phyloP scores from a whole-genome alignment of 2,888 invertebrate species.

The Pristionchus entomophagus region DNA sequence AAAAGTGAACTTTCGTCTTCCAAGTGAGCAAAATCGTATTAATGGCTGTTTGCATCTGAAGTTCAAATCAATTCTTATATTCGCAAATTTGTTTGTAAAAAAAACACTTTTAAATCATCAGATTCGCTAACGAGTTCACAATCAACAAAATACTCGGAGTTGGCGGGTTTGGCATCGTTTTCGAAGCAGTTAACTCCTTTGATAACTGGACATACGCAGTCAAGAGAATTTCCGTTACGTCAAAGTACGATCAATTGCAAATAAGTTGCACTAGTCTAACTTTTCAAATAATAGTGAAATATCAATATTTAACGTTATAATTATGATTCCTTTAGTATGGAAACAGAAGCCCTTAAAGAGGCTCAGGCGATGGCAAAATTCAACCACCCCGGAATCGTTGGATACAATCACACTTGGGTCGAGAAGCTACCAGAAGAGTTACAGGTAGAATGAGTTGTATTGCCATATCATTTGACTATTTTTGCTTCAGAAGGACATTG shows the following conservation, averaged over 20 bases:
- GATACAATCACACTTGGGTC: not conserved
- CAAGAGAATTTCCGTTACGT: not conserved
- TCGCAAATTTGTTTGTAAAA: too few species aligned
- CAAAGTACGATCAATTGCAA: not conserved
- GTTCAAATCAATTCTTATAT: too few species aligned
- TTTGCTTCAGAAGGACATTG: too few species aligned
- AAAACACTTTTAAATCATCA: too few species aligned
- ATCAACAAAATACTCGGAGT: not conserved
- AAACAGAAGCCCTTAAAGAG: not conserved
- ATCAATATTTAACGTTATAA: not conserved
- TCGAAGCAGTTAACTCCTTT: not conserved
- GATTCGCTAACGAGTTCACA: not conserved
- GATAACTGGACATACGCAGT: not conserved
- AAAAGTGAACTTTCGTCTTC: too few species aligned
- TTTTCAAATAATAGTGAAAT: not conserved
- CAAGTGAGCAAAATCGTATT: too few species aligned
- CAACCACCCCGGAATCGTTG: not conserved
- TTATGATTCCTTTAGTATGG: not conserved
- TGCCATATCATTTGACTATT: too few species aligned
- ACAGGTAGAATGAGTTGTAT: too few species aligned
- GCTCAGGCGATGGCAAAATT: not conserved
- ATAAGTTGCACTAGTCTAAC: not conserved
- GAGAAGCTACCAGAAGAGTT: not conserved
- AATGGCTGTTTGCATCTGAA: too few species aligned
- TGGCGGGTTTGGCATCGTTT: not conserved